Percentiles rank a stretch among this genome's conserved stretches.
Conservation (phyloP, 2,113 vertebrate species). For the Zosterops pallidus region DNA sequence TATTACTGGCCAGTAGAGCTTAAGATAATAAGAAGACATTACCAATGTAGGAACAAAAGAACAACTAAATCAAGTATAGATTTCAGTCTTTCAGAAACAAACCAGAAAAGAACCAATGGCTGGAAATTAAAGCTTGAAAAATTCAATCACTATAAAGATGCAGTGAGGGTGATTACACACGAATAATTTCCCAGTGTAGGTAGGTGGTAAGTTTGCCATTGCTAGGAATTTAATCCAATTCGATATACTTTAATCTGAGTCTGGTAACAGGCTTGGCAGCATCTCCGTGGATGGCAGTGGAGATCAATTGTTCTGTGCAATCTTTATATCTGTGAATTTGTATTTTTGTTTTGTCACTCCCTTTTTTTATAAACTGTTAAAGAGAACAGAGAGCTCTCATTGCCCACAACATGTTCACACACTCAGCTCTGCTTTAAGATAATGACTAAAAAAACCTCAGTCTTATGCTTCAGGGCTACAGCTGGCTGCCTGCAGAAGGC, state of each 20-base stretch:
- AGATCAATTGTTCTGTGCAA: not conserved
- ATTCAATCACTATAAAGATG: slow-evolving; percentile 24
- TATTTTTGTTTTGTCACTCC: slow-evolving; percentile 17
- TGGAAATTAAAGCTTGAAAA: slow-evolving; percentile 43
- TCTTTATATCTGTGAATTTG: not conserved
- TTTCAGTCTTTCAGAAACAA: not conserved
- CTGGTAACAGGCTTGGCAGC: not conserved
- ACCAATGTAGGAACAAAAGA: slow-evolving; percentile 27
- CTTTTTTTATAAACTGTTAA: not conserved
- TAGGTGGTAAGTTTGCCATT: slow-evolving; percentile 45
- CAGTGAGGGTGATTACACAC: not conserved
- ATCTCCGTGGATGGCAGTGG: not conserved
- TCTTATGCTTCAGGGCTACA: not conserved
- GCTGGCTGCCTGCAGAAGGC: not conserved
- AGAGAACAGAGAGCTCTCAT: not conserved
- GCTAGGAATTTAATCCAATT: slow-evolving; percentile 53
- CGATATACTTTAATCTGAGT: slow-evolving; percentile 30
- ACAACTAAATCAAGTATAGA: slow-evolving; percentile 20
- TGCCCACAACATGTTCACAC: not conserved
- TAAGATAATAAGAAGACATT: slow-evolving; percentile 14
- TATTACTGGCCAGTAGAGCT: not conserved
- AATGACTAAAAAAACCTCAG: not conserved
- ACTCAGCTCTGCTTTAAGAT: not conserved
- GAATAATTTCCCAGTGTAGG: slow-evolving; percentile 40
- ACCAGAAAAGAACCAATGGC: not conserved